phyloP scores from a whole-genome alignment of 2,113 vertebrate species.

The Spea multiplicata region DNA sequence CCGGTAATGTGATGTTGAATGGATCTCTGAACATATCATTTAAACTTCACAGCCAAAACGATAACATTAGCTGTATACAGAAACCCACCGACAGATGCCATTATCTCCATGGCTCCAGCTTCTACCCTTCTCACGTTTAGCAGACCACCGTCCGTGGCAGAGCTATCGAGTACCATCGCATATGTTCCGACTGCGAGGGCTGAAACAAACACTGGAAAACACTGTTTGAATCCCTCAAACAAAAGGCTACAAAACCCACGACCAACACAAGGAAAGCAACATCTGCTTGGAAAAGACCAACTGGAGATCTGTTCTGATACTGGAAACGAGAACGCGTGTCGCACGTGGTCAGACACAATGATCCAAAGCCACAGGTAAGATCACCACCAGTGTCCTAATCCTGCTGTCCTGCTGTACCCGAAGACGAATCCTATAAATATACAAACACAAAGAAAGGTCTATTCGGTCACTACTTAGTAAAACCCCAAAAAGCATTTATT shows the following conservation, averaged over 20 bases:
- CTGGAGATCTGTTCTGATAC: neutral
- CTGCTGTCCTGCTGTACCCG: too few relatives aligned
- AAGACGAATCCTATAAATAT: too few relatives aligned
- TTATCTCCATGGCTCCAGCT: neutral
- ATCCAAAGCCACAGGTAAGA: too few relatives aligned
- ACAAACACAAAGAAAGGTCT: too few relatives aligned
- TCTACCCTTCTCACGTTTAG: neutral
- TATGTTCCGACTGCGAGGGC: neutral
- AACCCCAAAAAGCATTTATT: too few relatives aligned
- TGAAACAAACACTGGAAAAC: neutral
- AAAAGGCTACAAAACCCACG: neutral
- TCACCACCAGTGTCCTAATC: too few relatives aligned
- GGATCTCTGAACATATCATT: neutral
- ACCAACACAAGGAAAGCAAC: neutral
- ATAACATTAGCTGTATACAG: neutral
- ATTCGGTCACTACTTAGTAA: too few relatives aligned
- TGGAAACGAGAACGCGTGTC: neutral
- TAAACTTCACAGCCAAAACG: neutral
- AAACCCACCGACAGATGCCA: neutral
- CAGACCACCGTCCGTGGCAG: neutral
- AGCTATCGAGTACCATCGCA: neutral
- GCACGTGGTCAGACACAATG: neutral
- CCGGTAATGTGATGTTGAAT: too few relatives aligned
- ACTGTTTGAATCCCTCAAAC: neutral
- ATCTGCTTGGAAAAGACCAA: neutral